phyloP scores from a whole-genome alignment of 2,113 vertebrate species.

The Actenoides lindsayi region DNA sequence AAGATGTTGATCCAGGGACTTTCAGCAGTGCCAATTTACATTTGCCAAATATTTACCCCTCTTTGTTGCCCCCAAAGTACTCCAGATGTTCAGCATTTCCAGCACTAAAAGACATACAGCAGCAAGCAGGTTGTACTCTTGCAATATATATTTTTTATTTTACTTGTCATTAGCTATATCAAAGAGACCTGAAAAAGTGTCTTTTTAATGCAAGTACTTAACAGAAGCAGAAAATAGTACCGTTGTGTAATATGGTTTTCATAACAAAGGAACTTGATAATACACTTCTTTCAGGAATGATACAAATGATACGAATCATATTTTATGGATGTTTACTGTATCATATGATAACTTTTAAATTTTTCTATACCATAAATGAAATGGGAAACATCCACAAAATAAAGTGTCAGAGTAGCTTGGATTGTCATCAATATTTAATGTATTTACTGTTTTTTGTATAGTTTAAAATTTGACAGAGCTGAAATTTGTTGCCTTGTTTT shows the following conservation, averaged over 20 bases:
- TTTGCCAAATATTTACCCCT: not conserved
- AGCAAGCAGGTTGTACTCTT: not conserved
- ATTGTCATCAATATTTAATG: conserved; percentile 62
- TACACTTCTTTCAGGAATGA: not conserved
- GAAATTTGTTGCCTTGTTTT: conserved; percentile 46
- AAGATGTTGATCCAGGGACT: not conserved
- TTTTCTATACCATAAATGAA: not conserved
- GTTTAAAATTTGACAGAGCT: conserved; percentile 56
- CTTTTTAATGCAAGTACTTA: not conserved
- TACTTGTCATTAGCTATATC: not conserved
- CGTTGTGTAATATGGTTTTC: not conserved
- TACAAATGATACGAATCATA: not conserved
- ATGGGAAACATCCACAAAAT: not conserved
- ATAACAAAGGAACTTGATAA: not conserved
- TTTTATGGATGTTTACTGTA: not conserved
- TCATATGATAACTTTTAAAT: not conserved
- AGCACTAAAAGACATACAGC: not conserved
- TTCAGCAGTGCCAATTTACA: not conserved
- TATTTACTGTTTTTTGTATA: conserved; percentile 42
- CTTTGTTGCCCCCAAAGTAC: not conserved
- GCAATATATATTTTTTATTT: not conserved
- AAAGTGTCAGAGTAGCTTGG: conserved; percentile 1
- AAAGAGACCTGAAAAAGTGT: not conserved
- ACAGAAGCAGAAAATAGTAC: not conserved
- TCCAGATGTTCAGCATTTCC: not conserved